phyloP scores from a whole-genome alignment of 2,113 vertebrate species.

The Neotoma lepida region DNA sequence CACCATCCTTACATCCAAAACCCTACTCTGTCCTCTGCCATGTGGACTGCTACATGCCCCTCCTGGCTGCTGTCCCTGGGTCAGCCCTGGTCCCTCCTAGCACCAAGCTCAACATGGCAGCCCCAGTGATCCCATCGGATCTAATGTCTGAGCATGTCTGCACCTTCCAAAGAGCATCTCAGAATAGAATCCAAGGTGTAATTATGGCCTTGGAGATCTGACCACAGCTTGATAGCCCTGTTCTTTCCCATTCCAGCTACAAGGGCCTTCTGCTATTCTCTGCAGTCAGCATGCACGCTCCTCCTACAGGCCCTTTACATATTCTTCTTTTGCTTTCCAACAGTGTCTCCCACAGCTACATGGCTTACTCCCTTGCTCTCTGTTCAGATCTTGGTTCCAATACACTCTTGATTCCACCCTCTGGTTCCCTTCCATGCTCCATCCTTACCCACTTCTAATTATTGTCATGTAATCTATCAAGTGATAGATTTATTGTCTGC shows the following conservation, averaged over 20 bases:
- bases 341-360: neutral
- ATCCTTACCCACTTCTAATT: neutral
- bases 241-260: neutral
- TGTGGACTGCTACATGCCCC: fast-evolving
- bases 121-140: neutral
- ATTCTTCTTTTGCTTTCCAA: neutral
- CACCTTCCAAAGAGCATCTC: neutral
- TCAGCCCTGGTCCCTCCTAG: neutral
- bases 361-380: neutral
- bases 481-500: neutral
- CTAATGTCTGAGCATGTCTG: neutral
- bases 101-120: neutral
- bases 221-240: neutral
- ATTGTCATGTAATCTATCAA: fast-evolving
- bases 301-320: neutral
- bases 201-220: neutral
- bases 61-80: too few species aligned
- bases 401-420: neutral
- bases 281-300: neutral
- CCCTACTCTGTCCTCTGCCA: fast-evolving
- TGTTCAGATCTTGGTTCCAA: neutral
- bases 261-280: neutral
- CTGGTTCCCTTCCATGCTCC: too few species aligned
- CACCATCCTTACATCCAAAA: neutral
- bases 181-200: neutral